Evolutionary conservation across 2,888 invertebrate genomes (phyloP).

Genomic region (Cantharis rustica): DNA sequence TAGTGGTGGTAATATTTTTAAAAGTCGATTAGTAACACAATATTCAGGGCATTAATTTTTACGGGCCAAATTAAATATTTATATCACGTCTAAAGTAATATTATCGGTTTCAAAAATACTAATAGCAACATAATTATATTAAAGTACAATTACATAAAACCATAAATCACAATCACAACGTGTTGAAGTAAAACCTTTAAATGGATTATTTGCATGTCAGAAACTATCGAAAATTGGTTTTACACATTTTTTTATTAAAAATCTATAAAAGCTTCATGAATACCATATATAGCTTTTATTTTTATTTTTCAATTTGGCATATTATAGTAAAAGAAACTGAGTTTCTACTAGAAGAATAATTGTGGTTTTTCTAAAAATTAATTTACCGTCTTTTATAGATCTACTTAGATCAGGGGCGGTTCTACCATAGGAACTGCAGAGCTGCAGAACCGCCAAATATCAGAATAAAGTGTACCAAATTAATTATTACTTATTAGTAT

Average conservation of each 20-base stretch:
- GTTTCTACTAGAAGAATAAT: neutral
- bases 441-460: no score
- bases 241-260: neutral
- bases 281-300: neutral
- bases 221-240: neutral
- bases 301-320: neutral
- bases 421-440: no score
- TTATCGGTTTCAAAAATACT: neutral
- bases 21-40: neutral
- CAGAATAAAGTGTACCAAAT: no score
- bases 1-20: neutral
- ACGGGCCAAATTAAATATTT: neutral
- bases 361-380: neutral
- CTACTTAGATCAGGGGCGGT: no score
- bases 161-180: neutral
- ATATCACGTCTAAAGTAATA: neutral
- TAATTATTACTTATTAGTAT: no score
- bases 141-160: neutral
- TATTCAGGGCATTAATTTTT: neutral
- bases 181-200: neutral
- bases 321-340: neutral
- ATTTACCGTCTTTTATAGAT: neutral
- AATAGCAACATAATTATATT: neutral
- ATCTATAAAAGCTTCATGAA: neutral
- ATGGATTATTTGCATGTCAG: neutral